phyloP scores from a whole-genome alignment of 2,888 invertebrate species.

The Shargacucullia verbasci region DNA sequence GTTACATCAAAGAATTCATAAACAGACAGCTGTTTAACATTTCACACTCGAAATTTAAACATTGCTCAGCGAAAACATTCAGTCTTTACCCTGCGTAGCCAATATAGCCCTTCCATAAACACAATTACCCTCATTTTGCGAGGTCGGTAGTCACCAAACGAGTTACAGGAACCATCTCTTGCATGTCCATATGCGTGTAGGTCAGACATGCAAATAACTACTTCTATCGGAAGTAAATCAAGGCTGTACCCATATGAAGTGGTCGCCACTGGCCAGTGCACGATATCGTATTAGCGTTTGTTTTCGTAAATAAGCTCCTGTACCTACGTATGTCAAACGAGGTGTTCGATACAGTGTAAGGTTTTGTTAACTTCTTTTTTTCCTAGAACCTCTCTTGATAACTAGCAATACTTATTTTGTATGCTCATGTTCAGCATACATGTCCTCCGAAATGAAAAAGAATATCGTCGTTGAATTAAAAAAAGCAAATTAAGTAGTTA shows the following conservation, averaged over 20 bases:
- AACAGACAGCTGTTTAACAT: too few species aligned
- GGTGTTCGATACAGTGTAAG: too few species aligned
- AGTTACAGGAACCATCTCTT: constrained; percentile 61
- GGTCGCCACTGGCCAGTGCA: constrained; percentile 45
- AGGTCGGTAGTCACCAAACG: constrained; percentile 46
- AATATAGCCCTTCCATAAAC: constrained; percentile 26
- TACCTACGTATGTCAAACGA: neutral
- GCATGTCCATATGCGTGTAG: constrained; percentile 63
- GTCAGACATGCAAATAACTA: constrained; percentile 75
- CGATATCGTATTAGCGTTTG: constrained; percentile 56
- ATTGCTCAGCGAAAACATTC: constrained; percentile 3
- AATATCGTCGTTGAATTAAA: too few species aligned
- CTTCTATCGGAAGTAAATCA: constrained; percentile 78
- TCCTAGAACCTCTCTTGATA: too few species aligned
- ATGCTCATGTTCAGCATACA: too few species aligned
- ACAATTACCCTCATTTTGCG: constrained; percentile 42
- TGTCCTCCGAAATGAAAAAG: too few species aligned
- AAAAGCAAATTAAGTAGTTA: too few species aligned
- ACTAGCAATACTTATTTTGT: too few species aligned
- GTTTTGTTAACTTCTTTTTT: too few species aligned
- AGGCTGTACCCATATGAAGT: constrained; percentile 64
- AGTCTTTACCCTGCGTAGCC: neutral
- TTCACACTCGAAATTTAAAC: constrained; percentile 16
- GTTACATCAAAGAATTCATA: too few species aligned
- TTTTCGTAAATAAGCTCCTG: constrained; percentile 20